Percentiles rank a stretch among this genome's conserved stretches.
phyloP scores from a whole-genome alignment of 2,888 invertebrate species.

The Yponomeuta cagnagella region DNA sequence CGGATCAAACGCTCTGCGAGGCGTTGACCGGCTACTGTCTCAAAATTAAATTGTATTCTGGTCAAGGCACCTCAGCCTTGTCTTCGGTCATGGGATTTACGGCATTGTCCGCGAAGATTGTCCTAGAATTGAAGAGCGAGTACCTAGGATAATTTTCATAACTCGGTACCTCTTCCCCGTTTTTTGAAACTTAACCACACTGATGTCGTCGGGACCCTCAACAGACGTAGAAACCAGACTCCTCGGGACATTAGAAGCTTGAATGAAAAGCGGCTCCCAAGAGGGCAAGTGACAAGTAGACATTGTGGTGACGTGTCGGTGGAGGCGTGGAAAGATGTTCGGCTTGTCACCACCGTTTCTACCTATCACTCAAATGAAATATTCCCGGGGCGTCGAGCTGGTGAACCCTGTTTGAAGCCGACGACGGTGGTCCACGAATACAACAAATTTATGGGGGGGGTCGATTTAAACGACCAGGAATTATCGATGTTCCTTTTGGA shows the following conservation, averaged over 20 bases:
- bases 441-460: conserved; percentile 17
- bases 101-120: conserved; percentile 23
- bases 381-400: conserved; percentile 1
- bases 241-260: conserved; percentile 10
- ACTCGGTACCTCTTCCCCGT: conserved; percentile 1
- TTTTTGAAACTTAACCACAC: conserved; percentile 6
- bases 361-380: conserved; percentile 15
- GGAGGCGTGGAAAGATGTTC: conserved; percentile 16
- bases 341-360: conserved; percentile 18
- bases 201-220: conserved; percentile 16
- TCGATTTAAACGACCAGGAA: conserved; percentile 17
- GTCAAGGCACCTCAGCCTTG: conserved; percentile 16
- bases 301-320: conserved; percentile 19
- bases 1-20: conserved; percentile 23
- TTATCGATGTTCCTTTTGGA: conserved; percentile 14
- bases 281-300: neutral
- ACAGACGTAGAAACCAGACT: conserved; percentile 7
- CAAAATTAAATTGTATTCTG: conserved; percentile 22
- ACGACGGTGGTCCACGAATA: conserved; percentile 15
- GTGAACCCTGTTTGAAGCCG: neutral
- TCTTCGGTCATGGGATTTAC: conserved; percentile 20
- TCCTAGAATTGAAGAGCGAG: conserved; percentile 19
- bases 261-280: neutral
- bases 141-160: conserved; percentile 16
- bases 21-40: conserved; percentile 22